Conservation (phyloP, 2,113 vertebrate genomes). For the Paramormyrops kingsleyae region DNA sequence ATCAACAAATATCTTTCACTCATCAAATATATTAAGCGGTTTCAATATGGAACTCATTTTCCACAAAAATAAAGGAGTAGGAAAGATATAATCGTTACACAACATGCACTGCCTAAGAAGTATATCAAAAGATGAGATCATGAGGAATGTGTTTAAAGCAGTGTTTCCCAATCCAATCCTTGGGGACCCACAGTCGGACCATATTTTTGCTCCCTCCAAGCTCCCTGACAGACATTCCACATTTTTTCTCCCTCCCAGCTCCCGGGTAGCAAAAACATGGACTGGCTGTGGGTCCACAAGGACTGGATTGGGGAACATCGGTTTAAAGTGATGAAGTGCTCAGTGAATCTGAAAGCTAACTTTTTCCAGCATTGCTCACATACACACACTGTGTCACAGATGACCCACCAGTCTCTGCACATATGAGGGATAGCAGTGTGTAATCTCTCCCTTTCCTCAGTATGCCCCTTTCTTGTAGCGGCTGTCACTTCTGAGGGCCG, state of each 20-base stretch:
- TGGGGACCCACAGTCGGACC: background rate
- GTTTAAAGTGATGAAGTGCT: background rate
- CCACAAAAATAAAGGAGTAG: background rate
- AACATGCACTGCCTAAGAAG: background rate
- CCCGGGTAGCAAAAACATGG: background rate
- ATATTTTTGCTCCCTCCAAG: background rate
- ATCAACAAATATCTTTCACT: background rate
- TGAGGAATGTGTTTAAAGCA: background rate
- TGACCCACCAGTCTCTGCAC: background rate
- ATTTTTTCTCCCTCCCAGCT: background rate
- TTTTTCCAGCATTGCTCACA: background rate
- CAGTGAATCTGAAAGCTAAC: background rate
- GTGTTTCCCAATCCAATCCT: background rate
- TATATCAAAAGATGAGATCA: background rate
- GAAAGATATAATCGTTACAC: background rate
- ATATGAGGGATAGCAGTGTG: background rate
- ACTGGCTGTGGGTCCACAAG: background rate
- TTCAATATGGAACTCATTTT: background rate
- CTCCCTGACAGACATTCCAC: background rate
- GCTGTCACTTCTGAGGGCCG: conserved; percentile 7
- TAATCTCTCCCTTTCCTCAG: background rate
- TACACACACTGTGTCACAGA: background rate
- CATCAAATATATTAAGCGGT: background rate
- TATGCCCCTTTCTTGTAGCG: background rate
- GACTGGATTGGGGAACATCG: background rate